A percentile compares a stretch with the other conserved stretches of the same genome.
phyloP scores from a whole-genome alignment of 2,797 vertebrate genomes.

The Adrianichthys oophorus region DNA sequence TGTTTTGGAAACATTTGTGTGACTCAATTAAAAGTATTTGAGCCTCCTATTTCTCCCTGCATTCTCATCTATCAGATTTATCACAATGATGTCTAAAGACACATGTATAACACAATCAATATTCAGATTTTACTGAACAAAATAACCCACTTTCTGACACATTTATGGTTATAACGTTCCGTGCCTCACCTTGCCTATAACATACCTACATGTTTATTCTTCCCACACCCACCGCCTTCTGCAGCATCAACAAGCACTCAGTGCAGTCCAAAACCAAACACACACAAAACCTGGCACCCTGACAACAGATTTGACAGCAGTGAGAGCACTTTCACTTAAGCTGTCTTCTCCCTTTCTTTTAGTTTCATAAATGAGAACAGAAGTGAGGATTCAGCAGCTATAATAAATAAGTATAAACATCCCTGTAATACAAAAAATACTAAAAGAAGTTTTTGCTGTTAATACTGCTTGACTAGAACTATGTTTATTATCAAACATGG shows the following conservation, averaged over 20 bases:
- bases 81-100: no score
- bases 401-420: neutral
- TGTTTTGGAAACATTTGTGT: no score
- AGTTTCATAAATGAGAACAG: slow-evolving; percentile 17
- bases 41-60: no score
- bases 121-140: no score
- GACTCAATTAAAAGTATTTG: no score
- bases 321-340: slow-evolving; percentile 38
- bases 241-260: slow-evolving; percentile 22
- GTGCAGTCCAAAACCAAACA: slow-evolving; percentile 32
- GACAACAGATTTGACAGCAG: slow-evolving; percentile 47
- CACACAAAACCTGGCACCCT: slow-evolving; percentile 45
- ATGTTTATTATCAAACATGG: slow-evolving; percentile 26
- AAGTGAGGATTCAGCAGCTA: slow-evolving; percentile 18
- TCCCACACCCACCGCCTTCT: slow-evolving; percentile 2
- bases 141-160: no score
- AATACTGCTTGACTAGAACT: neutral
- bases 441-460: neutral
- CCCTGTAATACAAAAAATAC: neutral
- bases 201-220: slow-evolving; percentile 7
- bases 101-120: no score
- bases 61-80: no score
- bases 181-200: slow-evolving; percentile 2
- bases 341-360: slow-evolving; percentile 20
- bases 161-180: neutral